Conservation (phyloP, 2,797 vertebrate species). For the Odontamblyopus rebecca region DNA sequence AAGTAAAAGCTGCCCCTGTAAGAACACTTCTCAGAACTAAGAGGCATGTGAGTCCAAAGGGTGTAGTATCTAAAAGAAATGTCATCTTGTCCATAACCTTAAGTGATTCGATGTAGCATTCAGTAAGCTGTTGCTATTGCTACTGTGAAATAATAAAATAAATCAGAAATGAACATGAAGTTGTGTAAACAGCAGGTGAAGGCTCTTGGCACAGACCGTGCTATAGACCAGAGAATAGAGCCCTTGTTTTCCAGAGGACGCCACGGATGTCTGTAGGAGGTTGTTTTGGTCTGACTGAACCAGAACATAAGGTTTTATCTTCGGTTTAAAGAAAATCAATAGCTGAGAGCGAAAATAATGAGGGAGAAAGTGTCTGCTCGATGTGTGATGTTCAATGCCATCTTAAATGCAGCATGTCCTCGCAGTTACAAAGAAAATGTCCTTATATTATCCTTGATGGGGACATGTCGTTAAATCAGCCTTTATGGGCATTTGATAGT, state of each 20-base stretch:
- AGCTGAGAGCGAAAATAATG: not conserved
- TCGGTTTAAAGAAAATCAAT: slow-evolving; percentile 2
- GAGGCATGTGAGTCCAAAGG: not conserved
- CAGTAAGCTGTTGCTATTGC: not conserved
- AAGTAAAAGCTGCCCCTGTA: not conserved
- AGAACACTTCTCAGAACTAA: too few relatives aligned
- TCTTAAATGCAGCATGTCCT: not conserved
- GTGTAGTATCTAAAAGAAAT: not conserved
- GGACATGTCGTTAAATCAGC: too few relatives aligned
- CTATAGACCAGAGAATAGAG: not conserved
- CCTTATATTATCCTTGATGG: not conserved
- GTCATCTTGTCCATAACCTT: not conserved
- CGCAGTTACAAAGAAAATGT: not conserved
- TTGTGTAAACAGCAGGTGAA: not conserved
- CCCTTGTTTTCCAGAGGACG: not conserved
- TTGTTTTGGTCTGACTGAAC: not conserved
- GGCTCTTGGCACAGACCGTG: too few relatives aligned
- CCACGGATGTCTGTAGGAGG: not conserved
- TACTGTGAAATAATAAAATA: not conserved
- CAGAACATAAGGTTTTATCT: not conserved
- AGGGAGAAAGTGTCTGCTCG: not conserved
- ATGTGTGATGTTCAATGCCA: not conserved
- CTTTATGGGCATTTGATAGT: too few relatives aligned
- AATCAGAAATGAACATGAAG: not conserved
- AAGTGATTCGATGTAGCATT: not conserved